Evolutionary conservation across 2,113 vertebrate species (phyloP).

Genomic region (Camelus dromedarius): DNA sequence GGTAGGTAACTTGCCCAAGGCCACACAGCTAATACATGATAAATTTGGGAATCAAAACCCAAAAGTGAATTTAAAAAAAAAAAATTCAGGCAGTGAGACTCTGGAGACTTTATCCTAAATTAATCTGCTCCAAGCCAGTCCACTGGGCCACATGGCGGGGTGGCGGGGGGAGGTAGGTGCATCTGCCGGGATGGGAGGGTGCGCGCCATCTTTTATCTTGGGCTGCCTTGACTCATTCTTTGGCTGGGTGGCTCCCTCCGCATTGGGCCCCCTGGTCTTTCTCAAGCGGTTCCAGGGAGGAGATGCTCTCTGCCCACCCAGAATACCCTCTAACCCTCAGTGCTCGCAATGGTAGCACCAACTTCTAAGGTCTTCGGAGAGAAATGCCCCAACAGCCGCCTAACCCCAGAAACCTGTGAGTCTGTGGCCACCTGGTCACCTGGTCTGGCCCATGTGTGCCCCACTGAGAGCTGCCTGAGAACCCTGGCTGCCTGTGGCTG

Average conservation of each 20-base stretch:
- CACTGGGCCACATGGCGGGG: rapidly evolving
- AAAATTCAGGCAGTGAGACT: background rate
- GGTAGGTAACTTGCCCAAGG: background rate
- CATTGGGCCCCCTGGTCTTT: background rate
- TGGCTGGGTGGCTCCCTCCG: background rate
- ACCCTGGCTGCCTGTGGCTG: background rate
- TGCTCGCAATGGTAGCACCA: background rate
- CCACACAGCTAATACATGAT: background rate
- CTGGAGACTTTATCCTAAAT: background rate
- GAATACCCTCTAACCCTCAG: rapidly evolving
- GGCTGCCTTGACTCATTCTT: no score
- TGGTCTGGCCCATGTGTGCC: rapidly evolving
- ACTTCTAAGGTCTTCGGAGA: background rate
- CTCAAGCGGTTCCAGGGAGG: rapidly evolving
- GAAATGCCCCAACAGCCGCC: background rate
- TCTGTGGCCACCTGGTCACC: background rate
- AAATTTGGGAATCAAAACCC: background rate
- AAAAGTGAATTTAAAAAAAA: background rate
- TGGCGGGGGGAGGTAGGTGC: rapidly evolving
- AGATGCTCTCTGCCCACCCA: rapidly evolving
- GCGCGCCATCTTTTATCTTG: background rate
- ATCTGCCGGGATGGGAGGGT: background rate
- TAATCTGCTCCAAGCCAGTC: background rate
- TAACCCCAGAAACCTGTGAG: rapidly evolving
- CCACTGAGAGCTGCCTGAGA: background rate